Percentiles rank a stretch among this genome's conserved stretches.
Evolutionary conservation across 2,888 invertebrate species (phyloP).

Genomic region (Drosophila dives): DNA sequence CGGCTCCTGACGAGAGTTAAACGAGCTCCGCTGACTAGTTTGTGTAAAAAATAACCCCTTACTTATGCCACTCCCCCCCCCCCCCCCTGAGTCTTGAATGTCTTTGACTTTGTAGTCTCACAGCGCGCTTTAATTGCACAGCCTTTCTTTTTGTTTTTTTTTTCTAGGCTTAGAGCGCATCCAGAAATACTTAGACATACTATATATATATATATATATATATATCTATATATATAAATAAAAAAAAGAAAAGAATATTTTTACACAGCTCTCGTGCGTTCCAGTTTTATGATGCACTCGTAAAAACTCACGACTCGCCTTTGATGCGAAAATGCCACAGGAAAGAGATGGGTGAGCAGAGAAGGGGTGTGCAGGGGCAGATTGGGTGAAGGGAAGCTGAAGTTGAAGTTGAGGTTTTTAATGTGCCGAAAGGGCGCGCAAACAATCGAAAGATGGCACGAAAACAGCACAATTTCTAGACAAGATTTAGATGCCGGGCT

Average conservation of each 20-base stretch:
- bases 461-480: conserved; percentile 59
- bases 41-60: conserved; percentile 18
- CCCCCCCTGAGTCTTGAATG: neutral
- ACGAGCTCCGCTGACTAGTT: conserved; percentile 58
- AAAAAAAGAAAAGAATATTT: conserved; percentile 44
- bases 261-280: conserved; percentile 61
- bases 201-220: conserved; percentile 15
- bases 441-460: conserved; percentile 69
- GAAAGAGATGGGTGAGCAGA: conserved; percentile 39
- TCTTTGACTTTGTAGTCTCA: conserved; percentile 64
- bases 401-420: conserved; percentile 59
- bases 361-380: too few relatives aligned
- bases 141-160: neutral
- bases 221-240: conserved; percentile 22
- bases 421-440: conserved; percentile 69
- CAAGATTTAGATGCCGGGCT: conserved; percentile 69
- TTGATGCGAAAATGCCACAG: conserved; percentile 67
- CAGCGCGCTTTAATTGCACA: conserved; percentile 58
- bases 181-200: conserved; percentile 41
- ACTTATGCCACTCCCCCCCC: neutral
- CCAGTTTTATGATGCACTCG: conserved; percentile 73
- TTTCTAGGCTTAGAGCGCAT: conserved; percentile 52
- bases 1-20: conserved; percentile 41
- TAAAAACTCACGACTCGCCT: conserved; percentile 69
- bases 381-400: conserved; percentile 18